Percentiles rank a stretch among this genome's conserved stretches.
Evolutionary conservation across 2,797 vertebrate genomes (phyloP).

Genomic region (Pseudomugil tenellus): DNA sequence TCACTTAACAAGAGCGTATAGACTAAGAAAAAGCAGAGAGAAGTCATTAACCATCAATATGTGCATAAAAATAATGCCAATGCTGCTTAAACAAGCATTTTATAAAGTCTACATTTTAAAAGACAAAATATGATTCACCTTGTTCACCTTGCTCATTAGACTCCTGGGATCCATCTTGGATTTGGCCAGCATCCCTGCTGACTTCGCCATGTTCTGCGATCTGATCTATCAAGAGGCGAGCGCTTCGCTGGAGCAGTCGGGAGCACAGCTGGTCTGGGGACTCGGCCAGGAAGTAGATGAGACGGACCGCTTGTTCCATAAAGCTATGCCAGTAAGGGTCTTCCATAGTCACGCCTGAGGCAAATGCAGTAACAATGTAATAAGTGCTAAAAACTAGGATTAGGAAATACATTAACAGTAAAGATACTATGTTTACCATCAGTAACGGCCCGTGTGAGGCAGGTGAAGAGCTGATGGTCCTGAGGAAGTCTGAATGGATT

Average conservation of each 20-base stretch:
- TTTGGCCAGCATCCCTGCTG: constrained; percentile 63
- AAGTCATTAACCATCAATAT: not conserved
- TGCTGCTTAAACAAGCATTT: not conserved
- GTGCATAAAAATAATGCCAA: not conserved
- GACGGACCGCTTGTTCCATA: constrained; percentile 88
- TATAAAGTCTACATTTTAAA: not conserved
- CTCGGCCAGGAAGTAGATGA: constrained; percentile 93
- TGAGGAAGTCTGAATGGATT: constrained; percentile 88
- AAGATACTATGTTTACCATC: constrained; percentile 60
- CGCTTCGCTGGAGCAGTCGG: constrained; percentile 85
- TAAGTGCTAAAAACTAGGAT: not conserved
- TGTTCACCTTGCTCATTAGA: constrained; percentile 71
- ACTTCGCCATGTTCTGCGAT: constrained; percentile 70
- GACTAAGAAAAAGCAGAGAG: not conserved
- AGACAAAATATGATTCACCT: constrained; percentile 28
- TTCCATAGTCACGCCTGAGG: constrained; percentile 79
- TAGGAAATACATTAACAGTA: not conserved
- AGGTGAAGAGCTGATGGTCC: constrained; percentile 88
- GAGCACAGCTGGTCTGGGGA: constrained; percentile 91
- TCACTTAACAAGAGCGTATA: constrained; percentile 5
- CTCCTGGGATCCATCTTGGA: constrained; percentile 70
- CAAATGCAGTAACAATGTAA: not conserved
- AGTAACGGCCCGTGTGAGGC: constrained; percentile 84
- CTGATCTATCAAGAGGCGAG: constrained; percentile 86
- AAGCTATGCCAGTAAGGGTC: constrained; percentile 92